Percentiles rank a stretch among this genome's conserved stretches.
Conservation (phyloP, 2,888 invertebrate species). For the Prosapia bicincta region DNA sequence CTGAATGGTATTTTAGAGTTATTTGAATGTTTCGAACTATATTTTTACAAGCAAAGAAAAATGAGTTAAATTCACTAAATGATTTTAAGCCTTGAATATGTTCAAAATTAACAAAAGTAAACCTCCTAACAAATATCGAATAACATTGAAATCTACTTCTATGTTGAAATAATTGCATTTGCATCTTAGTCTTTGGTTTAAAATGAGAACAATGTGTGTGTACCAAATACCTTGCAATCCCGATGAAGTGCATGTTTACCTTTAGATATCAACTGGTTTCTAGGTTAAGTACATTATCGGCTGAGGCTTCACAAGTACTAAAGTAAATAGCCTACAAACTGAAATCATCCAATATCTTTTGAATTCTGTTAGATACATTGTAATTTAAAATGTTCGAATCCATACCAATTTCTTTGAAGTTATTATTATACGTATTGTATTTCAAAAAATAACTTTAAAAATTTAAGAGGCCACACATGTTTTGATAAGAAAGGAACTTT, state of each 20-base stretch:
- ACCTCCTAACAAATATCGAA: not conserved
- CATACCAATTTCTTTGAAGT: too few relatives aligned
- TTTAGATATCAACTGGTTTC: too few relatives aligned
- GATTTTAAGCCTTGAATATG: not conserved
- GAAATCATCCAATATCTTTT: too few relatives aligned
- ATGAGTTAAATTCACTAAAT: not conserved
- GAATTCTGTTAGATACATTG: too few relatives aligned
- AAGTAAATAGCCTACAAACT: too few relatives aligned
- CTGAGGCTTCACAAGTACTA: too few relatives aligned
- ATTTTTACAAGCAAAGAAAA: not conserved
- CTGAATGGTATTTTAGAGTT: slow-evolving; percentile 49
- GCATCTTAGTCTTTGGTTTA: not conserved
- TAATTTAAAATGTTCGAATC: too few relatives aligned
- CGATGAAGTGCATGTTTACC: not conserved
- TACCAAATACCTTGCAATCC: not conserved
- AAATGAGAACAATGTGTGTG: not conserved
- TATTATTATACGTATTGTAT: too few relatives aligned
- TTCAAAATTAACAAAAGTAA: not conserved
- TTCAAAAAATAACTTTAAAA: too few relatives aligned
- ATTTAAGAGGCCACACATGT: too few relatives aligned
- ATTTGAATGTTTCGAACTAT: slow-evolving; percentile 33
- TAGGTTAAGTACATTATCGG: too few relatives aligned
- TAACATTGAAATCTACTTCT: not conserved
- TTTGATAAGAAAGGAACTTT: too few relatives aligned
- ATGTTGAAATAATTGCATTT: not conserved